A percentile compares a stretch with the other conserved stretches of the same genome.
Evolutionary conservation across 1,140 invertebrate species (phyloP).

Genomic region (Drosophila pruinosa): DNA sequence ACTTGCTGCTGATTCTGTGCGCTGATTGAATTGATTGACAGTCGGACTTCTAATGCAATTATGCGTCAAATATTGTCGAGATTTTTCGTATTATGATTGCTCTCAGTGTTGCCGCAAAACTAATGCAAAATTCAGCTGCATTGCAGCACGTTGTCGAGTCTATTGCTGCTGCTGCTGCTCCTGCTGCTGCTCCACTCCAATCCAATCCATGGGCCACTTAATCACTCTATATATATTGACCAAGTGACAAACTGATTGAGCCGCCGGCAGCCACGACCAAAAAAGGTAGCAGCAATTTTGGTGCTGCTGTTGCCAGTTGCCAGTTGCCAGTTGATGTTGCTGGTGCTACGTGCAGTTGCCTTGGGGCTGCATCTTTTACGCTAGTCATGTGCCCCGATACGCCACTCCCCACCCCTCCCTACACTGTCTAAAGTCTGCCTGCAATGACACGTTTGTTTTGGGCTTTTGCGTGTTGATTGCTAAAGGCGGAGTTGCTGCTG

Average conservation of each 20-base stretch:
- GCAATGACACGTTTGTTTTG: slow-evolving; percentile 68
- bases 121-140: slow-evolving; percentile 45
- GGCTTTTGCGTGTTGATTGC: slow-evolving; percentile 78
- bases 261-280: slow-evolving; percentile 74
- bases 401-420: not conserved
- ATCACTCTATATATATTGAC: slow-evolving; percentile 80
- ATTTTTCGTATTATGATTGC: slow-evolving; percentile 68
- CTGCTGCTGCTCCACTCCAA: slow-evolving; percentile 37
- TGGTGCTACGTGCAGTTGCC: slow-evolving; percentile 47
- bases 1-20: slow-evolving; percentile 39
- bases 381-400: slow-evolving; percentile 22
- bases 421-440: not conserved
- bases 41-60: slow-evolving; percentile 61
- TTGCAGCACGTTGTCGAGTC: slow-evolving; percentile 55
- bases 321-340: slow-evolving; percentile 23
- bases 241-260: slow-evolving; percentile 77
- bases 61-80: slow-evolving; percentile 74
- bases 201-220: slow-evolving; percentile 67
- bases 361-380: slow-evolving; percentile 43
- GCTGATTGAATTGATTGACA: slow-evolving; percentile 75
- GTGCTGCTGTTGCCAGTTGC: slow-evolving; percentile 36
- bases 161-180: slow-evolving; percentile 32
- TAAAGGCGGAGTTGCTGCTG: slow-evolving; percentile 42
- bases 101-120: slow-evolving; percentile 16
- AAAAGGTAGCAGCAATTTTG: slow-evolving; percentile 77